These are phyloP conservation scores for Melanostigma gelatinosum DNA, from an alignment of 2,113 vertebrate genomes.

Conservation along the genomic window DNA sequence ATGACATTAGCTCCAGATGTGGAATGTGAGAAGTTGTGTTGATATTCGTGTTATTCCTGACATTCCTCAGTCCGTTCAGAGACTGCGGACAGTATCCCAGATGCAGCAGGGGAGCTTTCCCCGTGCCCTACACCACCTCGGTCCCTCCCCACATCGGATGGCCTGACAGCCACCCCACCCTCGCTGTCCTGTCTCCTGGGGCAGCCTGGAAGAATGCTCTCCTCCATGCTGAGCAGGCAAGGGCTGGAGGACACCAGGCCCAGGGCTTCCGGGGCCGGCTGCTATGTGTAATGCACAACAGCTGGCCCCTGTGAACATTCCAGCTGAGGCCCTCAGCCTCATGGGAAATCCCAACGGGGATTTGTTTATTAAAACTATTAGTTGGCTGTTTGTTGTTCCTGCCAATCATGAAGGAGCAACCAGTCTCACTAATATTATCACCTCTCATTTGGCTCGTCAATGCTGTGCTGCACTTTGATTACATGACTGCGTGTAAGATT, in stretches of 20 bases:
- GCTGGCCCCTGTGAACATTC: constrained; percentile 85
- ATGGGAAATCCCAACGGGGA: constrained; percentile 80
- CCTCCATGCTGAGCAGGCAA: constrained; percentile 67
- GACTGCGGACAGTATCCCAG: constrained; percentile 74
- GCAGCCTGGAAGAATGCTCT: constrained; percentile 70
- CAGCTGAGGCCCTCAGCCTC: constrained; percentile 81
- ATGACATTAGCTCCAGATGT: constrained; percentile 81
- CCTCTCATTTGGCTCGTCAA: constrained; percentile 29
- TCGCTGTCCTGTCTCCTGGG: constrained; percentile 49
- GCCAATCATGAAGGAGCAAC: constrained; percentile 69
- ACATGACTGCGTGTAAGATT: constrained; percentile 18
- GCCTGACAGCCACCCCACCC: constrained; percentile 39
- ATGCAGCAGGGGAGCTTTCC: constrained; percentile 64
- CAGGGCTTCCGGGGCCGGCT: constrained; percentile 76
- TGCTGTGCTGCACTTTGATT: constrained; percentile 25
- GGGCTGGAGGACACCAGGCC: constrained; percentile 71
- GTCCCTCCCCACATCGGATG: constrained; percentile 34
- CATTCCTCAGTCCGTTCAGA: constrained; percentile 71
- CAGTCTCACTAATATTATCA: constrained; percentile 42
- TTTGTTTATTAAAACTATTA: constrained; percentile 84
- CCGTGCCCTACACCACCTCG: constrained; percentile 36
- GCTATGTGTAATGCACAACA: constrained; percentile 80
- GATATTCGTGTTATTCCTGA: constrained; percentile 81
- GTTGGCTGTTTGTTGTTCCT: constrained; percentile 81
- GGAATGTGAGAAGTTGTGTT: constrained; percentile 78